Evolutionary conservation across 2,797 vertebrate species (phyloP).

Genomic region (Macropus fuliginosus): DNA sequence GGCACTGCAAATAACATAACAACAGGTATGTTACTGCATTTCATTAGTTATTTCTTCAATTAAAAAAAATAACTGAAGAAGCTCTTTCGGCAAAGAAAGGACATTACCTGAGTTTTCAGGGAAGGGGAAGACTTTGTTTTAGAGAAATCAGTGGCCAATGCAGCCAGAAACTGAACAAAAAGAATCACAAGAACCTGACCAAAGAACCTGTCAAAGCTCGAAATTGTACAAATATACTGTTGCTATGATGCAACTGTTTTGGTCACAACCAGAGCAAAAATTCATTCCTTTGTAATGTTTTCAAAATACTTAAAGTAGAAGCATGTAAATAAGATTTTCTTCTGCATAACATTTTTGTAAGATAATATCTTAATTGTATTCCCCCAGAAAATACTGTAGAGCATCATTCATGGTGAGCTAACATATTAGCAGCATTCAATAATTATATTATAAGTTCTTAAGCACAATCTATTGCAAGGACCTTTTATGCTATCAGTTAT

Average conservation of each 20-base stretch:
- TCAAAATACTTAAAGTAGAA: neutral
- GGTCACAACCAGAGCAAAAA: neutral
- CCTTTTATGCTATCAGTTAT: neutral
- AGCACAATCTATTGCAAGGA: neutral
- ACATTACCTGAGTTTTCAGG: neutral
- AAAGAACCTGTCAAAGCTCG: neutral
- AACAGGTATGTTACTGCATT: neutral
- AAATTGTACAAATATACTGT: neutral
- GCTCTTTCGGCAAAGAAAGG: neutral
- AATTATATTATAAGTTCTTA: neutral
- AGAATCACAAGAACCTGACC: neutral
- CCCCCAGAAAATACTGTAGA: neutral
- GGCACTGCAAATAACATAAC: neutral
- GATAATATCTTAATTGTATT: neutral
- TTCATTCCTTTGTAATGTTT: neutral
- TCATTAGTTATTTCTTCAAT: neutral
- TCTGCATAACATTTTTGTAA: neutral
- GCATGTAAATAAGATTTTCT: neutral
- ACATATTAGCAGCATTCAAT: neutral
- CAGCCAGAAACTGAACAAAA: neutral
- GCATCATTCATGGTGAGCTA: neutral
- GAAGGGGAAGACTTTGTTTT: neutral
- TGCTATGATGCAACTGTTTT: neutral
- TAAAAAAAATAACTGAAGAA: neutral
- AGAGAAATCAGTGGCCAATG: neutral